These are phyloP conservation scores for Pseudolycoriella hygida DNA, from an alignment of 2,888 invertebrate genomes.

Conservation along the genomic window DNA sequence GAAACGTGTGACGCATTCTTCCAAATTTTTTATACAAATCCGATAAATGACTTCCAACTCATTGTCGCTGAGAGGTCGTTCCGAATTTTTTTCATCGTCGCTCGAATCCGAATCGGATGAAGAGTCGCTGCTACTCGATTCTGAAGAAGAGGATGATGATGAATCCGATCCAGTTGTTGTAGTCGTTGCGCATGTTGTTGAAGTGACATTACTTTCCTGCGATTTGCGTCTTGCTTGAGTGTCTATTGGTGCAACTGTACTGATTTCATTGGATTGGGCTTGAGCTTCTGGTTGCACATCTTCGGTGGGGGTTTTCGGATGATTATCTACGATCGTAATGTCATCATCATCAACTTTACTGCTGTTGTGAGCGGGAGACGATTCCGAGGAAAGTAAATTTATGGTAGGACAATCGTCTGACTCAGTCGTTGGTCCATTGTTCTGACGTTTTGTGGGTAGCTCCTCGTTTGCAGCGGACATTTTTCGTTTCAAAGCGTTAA, in stretches of 20 bases:
- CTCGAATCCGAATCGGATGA: slow-evolving; percentile 19
- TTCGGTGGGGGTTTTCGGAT: neutral
- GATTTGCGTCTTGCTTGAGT: slow-evolving; percentile 23
- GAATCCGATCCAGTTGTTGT: slow-evolving; percentile 20
- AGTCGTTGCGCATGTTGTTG: slow-evolving; percentile 27
- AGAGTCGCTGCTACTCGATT: slow-evolving; percentile 37
- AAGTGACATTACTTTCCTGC: slow-evolving; percentile 27
- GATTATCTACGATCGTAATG: too few species aligned
- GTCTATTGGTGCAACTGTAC: slow-evolving; percentile 6
- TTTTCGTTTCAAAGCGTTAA: slow-evolving; percentile 17
- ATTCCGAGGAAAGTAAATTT: too few species aligned
- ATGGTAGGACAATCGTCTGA: too few species aligned
- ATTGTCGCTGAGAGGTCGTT: slow-evolving; percentile 13
- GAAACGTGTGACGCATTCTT: slow-evolving; percentile 69
- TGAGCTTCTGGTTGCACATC: slow-evolving; percentile 5
- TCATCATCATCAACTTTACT: too few species aligned
- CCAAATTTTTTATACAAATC: slow-evolving; percentile 57
- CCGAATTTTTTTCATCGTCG: slow-evolving; percentile 11
- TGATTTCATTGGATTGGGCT: slow-evolving; percentile 3
- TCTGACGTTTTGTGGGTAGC: slow-evolving; percentile 8
- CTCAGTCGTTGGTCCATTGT: too few species aligned
- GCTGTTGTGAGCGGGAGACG: too few species aligned
- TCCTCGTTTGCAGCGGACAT: slow-evolving; percentile 14
- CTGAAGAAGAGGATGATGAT: slow-evolving; percentile 30
- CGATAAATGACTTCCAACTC: slow-evolving; percentile 36